These are phyloP conservation scores for Hypotaenidia okinawae DNA, from an alignment of 2,797 vertebrate genomes.

Conservation along the genomic window DNA sequence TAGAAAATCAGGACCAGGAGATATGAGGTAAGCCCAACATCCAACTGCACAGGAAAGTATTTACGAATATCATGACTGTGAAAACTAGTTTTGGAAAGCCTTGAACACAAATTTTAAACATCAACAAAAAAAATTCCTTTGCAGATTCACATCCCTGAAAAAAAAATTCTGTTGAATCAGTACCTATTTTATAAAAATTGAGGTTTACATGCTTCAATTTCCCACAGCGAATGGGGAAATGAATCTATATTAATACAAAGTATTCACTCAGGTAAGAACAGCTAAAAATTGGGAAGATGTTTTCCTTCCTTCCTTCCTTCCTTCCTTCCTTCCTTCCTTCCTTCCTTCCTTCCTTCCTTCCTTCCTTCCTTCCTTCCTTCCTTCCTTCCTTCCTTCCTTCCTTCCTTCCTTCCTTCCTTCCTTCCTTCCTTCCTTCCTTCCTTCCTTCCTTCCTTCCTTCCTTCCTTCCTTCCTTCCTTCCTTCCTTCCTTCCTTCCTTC, in stretches of 20 bases:
- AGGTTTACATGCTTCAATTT: not conserved
- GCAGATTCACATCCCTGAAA: not conserved
- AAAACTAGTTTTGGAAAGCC: not conserved
- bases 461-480: not conserved
- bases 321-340: too few relatives aligned
- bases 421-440: too few relatives aligned
- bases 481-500: too few relatives aligned
- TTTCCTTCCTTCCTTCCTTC: not conserved
- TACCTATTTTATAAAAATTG: not conserved
- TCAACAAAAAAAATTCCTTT: not conserved
- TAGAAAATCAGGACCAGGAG: not conserved
- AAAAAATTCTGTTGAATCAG: not conserved
- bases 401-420: too few relatives aligned
- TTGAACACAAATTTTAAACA: not conserved
- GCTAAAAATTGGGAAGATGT: not conserved
- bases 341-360: too few relatives aligned
- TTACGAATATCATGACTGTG: not conserved
- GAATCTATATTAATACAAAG: not conserved
- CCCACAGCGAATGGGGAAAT: not conserved
- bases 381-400: too few relatives aligned
- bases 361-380: too few relatives aligned
- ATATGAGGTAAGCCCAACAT: not conserved
- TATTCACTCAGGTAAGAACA: not conserved
- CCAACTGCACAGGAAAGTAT: not conserved
- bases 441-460: too few relatives aligned